These are phyloP conservation scores for Pristionchus exspectatus DNA, from an alignment of 2,888 invertebrate genomes.

Conservation along the genomic window DNA sequence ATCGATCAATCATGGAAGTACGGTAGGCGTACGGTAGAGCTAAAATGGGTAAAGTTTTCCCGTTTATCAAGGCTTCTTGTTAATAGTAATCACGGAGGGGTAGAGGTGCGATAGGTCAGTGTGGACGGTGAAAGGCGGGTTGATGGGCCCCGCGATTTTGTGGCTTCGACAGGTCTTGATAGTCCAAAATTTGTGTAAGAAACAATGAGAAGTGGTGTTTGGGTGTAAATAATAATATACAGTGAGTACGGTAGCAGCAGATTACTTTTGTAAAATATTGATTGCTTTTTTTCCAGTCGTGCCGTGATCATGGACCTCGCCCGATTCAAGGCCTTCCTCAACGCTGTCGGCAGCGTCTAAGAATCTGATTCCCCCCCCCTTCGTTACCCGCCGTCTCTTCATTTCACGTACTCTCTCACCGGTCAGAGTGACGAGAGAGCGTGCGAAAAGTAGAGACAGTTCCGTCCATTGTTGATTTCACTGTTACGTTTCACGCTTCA, in stretches of 20 bases:
- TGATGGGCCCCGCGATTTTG: no score
- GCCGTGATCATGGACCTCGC: constrained; percentile 53
- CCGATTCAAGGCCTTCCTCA: constrained; percentile 50
- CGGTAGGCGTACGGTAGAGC: no score
- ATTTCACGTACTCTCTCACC: no score
- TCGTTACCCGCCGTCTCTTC: neutral
- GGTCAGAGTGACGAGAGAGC: no score
- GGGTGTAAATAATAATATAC: neutral
- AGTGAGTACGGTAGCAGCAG: neutral
- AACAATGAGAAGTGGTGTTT: neutral
- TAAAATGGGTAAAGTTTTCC: no score
- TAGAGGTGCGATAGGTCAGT: no score
- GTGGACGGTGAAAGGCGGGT: no score
- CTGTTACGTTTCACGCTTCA: constrained; percentile 39
- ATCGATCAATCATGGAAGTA: no score
- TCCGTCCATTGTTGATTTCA: constrained; percentile 34
- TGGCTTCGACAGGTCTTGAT: no score
- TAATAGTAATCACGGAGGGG: no score
- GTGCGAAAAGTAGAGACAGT: neutral
- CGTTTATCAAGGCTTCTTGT: no score
- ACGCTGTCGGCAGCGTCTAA: constrained; percentile 40
- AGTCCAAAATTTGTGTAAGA: neutral
- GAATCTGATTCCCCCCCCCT: neutral
- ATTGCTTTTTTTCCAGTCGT: neutral
- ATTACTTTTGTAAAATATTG: neutral